phyloP scores from a whole-genome alignment of 2,113 vertebrate species.

The Sylvilagus bachmani region DNA sequence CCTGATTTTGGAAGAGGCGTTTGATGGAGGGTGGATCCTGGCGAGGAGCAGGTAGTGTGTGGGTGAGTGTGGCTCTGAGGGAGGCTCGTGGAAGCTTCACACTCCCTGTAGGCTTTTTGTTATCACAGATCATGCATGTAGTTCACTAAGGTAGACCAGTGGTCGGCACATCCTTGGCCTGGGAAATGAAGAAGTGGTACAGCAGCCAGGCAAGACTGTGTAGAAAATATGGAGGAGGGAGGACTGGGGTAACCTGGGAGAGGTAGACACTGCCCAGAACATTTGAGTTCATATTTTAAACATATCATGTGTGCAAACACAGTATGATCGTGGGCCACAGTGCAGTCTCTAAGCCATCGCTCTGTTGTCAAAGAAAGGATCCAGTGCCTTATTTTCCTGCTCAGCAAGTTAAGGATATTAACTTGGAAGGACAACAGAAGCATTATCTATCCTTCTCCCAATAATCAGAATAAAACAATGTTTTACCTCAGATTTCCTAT shows the following conservation, averaged over 20 bases:
- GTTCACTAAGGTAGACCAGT: neutral
- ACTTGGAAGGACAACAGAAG: neutral
- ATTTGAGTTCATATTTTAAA: neutral
- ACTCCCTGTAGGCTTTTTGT: neutral
- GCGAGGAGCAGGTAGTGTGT: neutral
- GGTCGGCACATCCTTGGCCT: neutral
- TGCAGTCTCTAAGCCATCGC: neutral
- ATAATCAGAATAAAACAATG: neutral
- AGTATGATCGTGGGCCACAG: neutral
- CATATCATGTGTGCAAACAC: neutral
- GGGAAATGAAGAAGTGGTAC: neutral
- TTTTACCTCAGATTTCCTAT: neutral
- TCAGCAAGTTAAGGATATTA: neutral
- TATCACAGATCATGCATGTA: neutral
- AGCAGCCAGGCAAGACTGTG: neutral
- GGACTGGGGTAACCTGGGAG: neutral
- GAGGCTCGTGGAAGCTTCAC: neutral
- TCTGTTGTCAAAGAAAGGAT: neutral
- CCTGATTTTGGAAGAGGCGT: neutral
- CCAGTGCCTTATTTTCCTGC: neutral
- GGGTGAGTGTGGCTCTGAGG: neutral
- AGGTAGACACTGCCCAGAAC: neutral
- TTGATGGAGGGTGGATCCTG: neutral
- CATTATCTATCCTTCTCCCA: neutral
- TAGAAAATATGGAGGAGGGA: neutral